phyloP scores from a whole-genome alignment of 2,888 invertebrate species.

The Leptogaster cylindrica region DNA sequence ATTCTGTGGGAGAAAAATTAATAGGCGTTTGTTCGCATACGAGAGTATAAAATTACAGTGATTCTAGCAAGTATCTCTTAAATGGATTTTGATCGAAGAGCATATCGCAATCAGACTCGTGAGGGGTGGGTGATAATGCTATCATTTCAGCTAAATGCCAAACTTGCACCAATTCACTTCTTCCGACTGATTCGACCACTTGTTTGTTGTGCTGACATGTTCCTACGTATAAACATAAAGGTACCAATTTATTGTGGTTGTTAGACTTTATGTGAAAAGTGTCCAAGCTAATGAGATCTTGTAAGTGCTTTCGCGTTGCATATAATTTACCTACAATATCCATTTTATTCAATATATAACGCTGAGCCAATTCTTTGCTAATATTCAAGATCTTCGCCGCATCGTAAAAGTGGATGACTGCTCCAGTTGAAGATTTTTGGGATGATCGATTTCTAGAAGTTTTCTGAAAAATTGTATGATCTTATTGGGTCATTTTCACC shows the following conservation, averaged over 20 bases:
- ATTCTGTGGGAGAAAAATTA: constrained; percentile 71
- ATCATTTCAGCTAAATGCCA: constrained; percentile 85
- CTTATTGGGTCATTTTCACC: constrained; percentile 1
- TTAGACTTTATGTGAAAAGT: too few species aligned
- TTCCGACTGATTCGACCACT: constrained; percentile 75
- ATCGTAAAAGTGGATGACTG: constrained; percentile 59
- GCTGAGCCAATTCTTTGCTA: constrained; percentile 79
- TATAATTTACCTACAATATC: constrained; percentile 49
- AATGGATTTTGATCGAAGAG: constrained; percentile 83
- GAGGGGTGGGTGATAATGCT: constrained; percentile 63
- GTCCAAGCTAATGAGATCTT: background rate
- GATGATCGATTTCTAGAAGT: constrained; percentile 62
- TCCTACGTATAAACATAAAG: constrained; percentile 54
- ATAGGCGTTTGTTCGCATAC: background rate
- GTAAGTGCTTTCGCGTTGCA: background rate
- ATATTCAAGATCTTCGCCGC: constrained; percentile 73
- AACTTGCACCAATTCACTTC: constrained; percentile 83
- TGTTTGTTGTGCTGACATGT: constrained; percentile 85
- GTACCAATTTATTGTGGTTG: too few species aligned
- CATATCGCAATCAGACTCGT: constrained; percentile 66
- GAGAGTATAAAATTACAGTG: constrained; percentile 73
- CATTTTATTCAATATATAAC: constrained; percentile 71
- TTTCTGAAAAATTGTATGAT: constrained; percentile 58
- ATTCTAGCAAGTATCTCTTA: constrained; percentile 82
- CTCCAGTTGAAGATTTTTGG: constrained; percentile 53